These are phyloP conservation scores for Chauna torquata DNA, from an alignment of 2,113 vertebrate species.

Conservation along the genomic window DNA sequence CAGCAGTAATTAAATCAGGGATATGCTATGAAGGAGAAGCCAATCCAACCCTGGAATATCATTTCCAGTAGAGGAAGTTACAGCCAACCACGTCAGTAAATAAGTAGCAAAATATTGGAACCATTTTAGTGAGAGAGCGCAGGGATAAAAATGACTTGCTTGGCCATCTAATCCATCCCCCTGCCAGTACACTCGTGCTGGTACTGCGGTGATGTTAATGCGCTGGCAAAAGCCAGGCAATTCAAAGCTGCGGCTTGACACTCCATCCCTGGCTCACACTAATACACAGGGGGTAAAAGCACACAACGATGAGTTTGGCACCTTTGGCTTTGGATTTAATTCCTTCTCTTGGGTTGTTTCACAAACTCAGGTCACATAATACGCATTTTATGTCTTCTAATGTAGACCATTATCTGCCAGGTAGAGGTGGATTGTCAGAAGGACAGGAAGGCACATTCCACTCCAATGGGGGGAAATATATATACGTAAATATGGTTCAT, in stretches of 20 bases:
- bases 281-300: neutral
- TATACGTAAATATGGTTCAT: neutral
- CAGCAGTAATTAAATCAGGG: neutral
- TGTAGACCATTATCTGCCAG: neutral
- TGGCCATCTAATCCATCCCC: neutral
- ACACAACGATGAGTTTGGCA: neutral
- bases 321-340: neutral
- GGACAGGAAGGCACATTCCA: neutral
- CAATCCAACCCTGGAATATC: neutral
- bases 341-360: neutral
- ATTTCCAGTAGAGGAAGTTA: constrained; percentile 13
- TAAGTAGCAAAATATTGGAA: neutral
- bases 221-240: neutral
- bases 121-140: neutral
- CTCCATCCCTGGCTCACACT: neutral
- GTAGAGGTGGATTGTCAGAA: neutral
- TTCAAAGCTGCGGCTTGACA: neutral
- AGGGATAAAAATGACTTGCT: neutral
- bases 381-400: neutral
- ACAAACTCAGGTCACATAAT: neutral
- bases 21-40: neutral
- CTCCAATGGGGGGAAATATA: neutral
- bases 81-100: neutral
- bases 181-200: neutral
- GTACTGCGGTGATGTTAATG: neutral